These are phyloP conservation scores for Caenorhabditis remanei DNA, from an alignment of 1,140 invertebrate genomes.

Conservation along the genomic window DNA sequence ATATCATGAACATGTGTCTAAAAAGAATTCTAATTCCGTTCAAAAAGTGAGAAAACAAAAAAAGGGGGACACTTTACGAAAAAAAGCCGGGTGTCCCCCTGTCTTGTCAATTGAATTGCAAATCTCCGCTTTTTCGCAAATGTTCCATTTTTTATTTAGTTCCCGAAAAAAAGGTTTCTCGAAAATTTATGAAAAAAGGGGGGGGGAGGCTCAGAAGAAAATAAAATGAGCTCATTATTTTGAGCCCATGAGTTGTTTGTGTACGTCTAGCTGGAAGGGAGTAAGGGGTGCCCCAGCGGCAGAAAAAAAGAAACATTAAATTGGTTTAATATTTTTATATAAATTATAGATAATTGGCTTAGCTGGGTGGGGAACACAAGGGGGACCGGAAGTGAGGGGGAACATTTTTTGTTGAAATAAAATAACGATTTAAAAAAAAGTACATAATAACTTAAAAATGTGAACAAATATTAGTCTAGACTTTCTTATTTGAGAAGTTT, in stretches of 20 bases:
- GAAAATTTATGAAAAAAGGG: conserved; percentile 34
- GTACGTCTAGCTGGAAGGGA: background rate
- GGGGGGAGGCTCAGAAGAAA: background rate
- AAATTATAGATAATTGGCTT: too few species aligned
- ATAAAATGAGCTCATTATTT: conserved; percentile 15
- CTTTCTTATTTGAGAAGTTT: too few species aligned
- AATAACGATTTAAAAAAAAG: too few species aligned
- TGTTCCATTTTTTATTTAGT: conserved; percentile 10
- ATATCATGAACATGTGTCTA: too few species aligned
- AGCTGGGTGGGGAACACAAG: background rate
- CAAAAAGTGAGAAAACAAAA: background rate
- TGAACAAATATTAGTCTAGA: too few species aligned
- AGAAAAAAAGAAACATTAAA: conserved; percentile 1
- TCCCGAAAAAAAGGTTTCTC: conserved; percentile 23
- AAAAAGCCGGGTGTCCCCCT: too few species aligned
- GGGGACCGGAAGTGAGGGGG: background rate
- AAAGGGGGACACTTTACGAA: background rate
- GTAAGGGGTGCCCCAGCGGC: background rate
- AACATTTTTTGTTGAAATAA: too few species aligned
- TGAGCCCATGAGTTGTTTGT: conserved; percentile 41
- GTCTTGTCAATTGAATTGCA: conserved; percentile 12
- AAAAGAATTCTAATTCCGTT: background rate
- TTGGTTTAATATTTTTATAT: too few species aligned
- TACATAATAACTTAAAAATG: too few species aligned
- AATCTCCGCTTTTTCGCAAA: background rate